Base-by-base conservation (phyloP, 1,140 invertebrate species). In the Cydia amplana region DNA sequence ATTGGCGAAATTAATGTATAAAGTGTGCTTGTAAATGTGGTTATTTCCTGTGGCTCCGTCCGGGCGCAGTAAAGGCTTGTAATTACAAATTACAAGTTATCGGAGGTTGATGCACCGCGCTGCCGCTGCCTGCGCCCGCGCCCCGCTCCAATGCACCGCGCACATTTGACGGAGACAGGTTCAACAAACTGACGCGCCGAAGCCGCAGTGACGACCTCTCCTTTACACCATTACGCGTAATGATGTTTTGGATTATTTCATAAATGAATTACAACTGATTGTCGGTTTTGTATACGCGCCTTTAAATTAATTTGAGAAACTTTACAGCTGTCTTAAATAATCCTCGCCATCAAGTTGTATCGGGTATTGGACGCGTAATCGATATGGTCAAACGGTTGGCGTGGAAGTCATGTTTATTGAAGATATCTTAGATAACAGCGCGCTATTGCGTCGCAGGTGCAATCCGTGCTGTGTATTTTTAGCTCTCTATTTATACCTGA, bases 31-130 rank as follows among this genome's bases (percentile, higher is more conserved):
- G 82, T 86, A 83, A 87, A 83, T 81, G 79, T 84, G 79, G 83
- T 79, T 78, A 83, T 88, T 88, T 90, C 86, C 86, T 87, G 85
- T 78, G 82, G 82, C 83, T 84, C 77, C 83, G 82, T 81, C 84
- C 79, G 81, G 80, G 83, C 82, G 87, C 84, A 86, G 85, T 86
- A 88, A 90, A 88, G 84, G 83, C 84, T 87, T 87, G 86, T 92
- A 91, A 92, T 91, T 90, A 87, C 85, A 85, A 84, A 84, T 83
- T 88, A 89, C 85, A 89, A 87, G 87, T 88, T 89, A 87, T 89
- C 80, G 80, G 85, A 90, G 90, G 89, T 91, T 89, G 87, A 88
- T 91, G 89, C 87, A 90, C 90, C 78, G 84, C 78, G 77, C 77
- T 80, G 83, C 75, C 80, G 80, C 75, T 81, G 81, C 76, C 78